Percentiles rank a stretch among this genome's conserved stretches.
Evolutionary conservation across 2,888 invertebrate species (phyloP).

Genomic region (Caenorhabditis wallacei): DNA sequence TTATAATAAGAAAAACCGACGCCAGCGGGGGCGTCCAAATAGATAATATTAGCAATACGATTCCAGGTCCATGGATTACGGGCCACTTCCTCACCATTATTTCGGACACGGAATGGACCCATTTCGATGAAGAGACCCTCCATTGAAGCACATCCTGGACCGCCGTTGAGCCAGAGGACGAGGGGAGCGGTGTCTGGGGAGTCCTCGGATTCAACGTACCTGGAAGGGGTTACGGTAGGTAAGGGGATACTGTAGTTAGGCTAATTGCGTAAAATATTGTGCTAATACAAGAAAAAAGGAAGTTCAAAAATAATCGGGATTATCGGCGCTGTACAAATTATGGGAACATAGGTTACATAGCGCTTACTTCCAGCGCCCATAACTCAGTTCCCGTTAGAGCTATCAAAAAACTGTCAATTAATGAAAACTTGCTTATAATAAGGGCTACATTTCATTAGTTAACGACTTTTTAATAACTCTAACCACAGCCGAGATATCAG

Average conservation of each 20-base stretch:
- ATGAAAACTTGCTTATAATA: too few relatives aligned
- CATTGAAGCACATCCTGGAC: conserved; percentile 78
- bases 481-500: too few relatives aligned
- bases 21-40: conserved; percentile 85
- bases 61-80: conserved; percentile 83
- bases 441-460: too few relatives aligned
- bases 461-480: too few relatives aligned
- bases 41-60: conserved; percentile 84
- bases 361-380: too few relatives aligned
- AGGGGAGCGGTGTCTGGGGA: conserved; percentile 84
- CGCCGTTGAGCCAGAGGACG: conserved; percentile 84
- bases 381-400: too few relatives aligned
- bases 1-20: conserved; percentile 85
- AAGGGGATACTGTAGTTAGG: conserved; percentile 5
- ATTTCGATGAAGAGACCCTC: conserved; percentile 77
- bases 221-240: conserved; percentile 6
- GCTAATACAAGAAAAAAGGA: too few relatives aligned
- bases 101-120: conserved; percentile 80
- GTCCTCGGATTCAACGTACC: conserved; percentile 81
- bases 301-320: too few relatives aligned
- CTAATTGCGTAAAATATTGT: background rate
- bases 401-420: too few relatives aligned
- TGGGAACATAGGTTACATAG: too few relatives aligned
- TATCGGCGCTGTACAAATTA: too few relatives aligned
- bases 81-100: conserved; percentile 76